Percentiles rank a stretch among this genome's conserved stretches.
Conservation (phyloP, 2,888 invertebrate genomes). For the Alentia gelatinosa region DNA sequence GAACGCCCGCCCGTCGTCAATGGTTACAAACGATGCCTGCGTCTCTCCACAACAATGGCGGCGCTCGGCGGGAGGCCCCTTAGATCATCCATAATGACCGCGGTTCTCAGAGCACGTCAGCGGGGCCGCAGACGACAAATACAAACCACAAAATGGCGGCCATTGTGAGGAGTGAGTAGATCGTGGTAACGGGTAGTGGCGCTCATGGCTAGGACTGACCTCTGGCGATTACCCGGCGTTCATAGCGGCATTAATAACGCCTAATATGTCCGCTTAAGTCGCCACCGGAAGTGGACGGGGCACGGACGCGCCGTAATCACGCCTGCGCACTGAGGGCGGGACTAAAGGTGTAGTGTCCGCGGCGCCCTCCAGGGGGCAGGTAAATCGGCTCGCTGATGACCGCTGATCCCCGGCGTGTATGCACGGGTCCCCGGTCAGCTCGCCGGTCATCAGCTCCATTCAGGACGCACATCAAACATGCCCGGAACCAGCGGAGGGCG, state of each 20-base stretch:
- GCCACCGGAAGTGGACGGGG: slow-evolving; percentile 42
- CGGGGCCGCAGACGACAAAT: background rate
- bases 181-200: background rate
- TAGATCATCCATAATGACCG: slow-evolving; percentile 50
- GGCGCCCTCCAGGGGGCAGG: background rate
- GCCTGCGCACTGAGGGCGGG: background rate
- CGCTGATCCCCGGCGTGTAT: slow-evolving; percentile 35
- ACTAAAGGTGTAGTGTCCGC: background rate
- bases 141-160: slow-evolving; percentile 41
- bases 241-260: slow-evolving; percentile 36
- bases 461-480: background rate
- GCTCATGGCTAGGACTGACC: slow-evolving; percentile 16
- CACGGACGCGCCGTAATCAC: slow-evolving; percentile 27
- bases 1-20: slow-evolving; percentile 3
- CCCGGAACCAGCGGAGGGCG: background rate
- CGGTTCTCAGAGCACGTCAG: background rate
- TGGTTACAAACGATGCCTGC: slow-evolving; percentile 42
- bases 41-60: slow-evolving; percentile 1
- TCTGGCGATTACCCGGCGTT: slow-evolving; percentile 17
- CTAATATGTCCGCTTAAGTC: slow-evolving; percentile 31
- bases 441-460: slow-evolving; percentile 29
- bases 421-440: background rate
- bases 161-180: background rate
- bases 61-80: background rate
- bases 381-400: slow-evolving; percentile 39